Evolutionary conservation across 2,113 vertebrate species (phyloP), one percentile per base, ranked within the genome.

Genomic region (Crocuta crocuta): DNA sequence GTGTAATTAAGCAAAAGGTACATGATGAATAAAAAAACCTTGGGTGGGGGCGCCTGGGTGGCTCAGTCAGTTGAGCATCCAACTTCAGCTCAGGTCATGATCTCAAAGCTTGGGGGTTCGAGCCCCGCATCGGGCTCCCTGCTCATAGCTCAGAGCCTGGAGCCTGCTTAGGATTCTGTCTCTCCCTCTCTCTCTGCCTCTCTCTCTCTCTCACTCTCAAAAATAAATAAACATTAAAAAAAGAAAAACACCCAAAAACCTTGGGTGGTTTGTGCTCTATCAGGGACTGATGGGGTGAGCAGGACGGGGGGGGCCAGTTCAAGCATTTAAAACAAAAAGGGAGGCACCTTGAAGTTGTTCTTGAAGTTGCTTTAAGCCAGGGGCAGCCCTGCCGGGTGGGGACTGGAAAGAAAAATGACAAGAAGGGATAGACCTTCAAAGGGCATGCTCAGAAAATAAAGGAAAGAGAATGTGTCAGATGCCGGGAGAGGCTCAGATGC

Each of bases 361-460:
- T 13, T 55, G 85, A 73, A 55, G 17, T 55, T 43, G 10, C n/a
- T 83, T 43, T 65, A 35, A 76, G 43, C 33, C 12, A 23, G 2
- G 2, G 19, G 66, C 39, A 63, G 53, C 24, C 7, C 26, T 39
- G 16, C 11, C 33, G 43, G 53, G 13, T 9, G 71, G 35, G 33
- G 35, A 6, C 1, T 2, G 23, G 10, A 43, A 76, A 48, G 28
- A 28, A 68, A 28, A 39, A 43, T 3, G 23, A 43, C 11, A 43
- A 19, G 73, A 61, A 71, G 45, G n/a, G 61, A 55, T 33, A 45
- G 53, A 79, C 96, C 96, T 74, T 97, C 65, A 24, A 63, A 79
- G 70, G 70, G 63, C n/a, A 70, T 48, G 28, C 58, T 90, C 80
- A 65, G 48, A 45, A 83, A 65, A 35, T 26, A 50, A 80, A 76